Evolutionary conservation across 2,888 invertebrate genomes (phyloP).

Genomic region (Cataglyphis rosenhaueri): DNA sequence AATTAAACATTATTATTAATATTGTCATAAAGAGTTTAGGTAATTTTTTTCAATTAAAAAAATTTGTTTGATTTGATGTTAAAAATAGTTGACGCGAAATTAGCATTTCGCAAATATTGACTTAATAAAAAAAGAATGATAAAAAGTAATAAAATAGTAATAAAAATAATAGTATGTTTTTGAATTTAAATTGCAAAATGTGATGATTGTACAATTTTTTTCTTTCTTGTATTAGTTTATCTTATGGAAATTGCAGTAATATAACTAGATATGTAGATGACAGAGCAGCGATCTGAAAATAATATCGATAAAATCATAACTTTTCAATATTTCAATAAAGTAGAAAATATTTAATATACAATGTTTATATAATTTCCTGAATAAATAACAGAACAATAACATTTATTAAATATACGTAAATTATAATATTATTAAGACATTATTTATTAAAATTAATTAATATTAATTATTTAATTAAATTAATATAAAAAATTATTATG

Average conservation of each 20-base stretch:
- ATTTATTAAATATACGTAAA: background rate
- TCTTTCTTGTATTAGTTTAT: conserved; percentile 11
- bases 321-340: conserved; percentile 5
- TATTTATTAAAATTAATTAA: background rate
- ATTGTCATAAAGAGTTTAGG: background rate
- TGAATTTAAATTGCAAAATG: conserved; percentile 12
- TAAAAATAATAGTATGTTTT: background rate
- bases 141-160: no score
- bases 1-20: background rate
- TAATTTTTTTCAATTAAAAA: background rate
- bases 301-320: conserved; percentile 10
- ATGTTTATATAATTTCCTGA: background rate
- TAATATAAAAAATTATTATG: background rate
- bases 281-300: conserved; percentile 76
- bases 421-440: background rate
- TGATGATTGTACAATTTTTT: background rate
- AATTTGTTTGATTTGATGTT: background rate
- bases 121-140: background rate
- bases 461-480: background rate
- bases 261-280: conserved; percentile 82
- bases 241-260: conserved; percentile 79
- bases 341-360: background rate
- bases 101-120: background rate
- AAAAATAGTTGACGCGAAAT: background rate
- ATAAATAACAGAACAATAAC: conserved; percentile 4